A percentile compares a stretch with the other conserved stretches of the same genome.
phyloP scores from a whole-genome alignment of 2,797 vertebrate species.

The Hephaestus fuliginosus region DNA sequence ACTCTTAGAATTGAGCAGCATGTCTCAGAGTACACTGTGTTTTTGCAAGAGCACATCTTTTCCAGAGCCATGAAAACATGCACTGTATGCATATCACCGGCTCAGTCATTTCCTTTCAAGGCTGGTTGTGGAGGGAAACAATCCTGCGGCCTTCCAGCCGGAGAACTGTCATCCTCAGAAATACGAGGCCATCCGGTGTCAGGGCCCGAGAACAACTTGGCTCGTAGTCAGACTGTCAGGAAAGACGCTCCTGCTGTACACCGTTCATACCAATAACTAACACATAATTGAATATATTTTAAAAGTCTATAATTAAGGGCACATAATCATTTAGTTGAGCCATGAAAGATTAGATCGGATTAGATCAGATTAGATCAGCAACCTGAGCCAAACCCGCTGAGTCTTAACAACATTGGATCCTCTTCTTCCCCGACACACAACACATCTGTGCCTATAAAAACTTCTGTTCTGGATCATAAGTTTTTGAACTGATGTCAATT shows the following conservation, averaged over 20 bases:
- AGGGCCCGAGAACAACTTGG: constrained; percentile 33
- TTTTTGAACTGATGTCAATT: background rate
- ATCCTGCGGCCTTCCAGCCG: constrained; percentile 44
- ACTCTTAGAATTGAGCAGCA: background rate
- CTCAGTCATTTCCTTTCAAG: constrained; percentile 42
- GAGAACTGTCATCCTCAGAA: constrained; percentile 51
- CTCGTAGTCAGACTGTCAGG: constrained; percentile 14
- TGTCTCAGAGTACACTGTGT: background rate
- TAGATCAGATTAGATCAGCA: background rate
- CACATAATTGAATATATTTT: background rate
- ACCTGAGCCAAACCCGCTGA: too few species aligned
- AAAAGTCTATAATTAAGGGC: background rate
- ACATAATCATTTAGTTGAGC: background rate
- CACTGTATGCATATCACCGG: constrained; percentile 24
- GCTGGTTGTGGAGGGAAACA: constrained; percentile 34
- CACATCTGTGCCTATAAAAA: background rate
- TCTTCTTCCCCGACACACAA: background rate
- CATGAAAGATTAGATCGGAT: background rate
- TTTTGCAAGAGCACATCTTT: background rate
- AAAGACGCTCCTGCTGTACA: background rate
- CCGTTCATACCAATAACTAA: background rate
- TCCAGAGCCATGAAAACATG: constrained; percentile 18
- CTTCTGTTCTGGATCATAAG: background rate
- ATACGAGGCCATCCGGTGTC: constrained; percentile 53
- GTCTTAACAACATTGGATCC: background rate